Evolutionary conservation across 2,888 invertebrate species (phyloP).

Genomic region (Pristionchus exspectatus): DNA sequence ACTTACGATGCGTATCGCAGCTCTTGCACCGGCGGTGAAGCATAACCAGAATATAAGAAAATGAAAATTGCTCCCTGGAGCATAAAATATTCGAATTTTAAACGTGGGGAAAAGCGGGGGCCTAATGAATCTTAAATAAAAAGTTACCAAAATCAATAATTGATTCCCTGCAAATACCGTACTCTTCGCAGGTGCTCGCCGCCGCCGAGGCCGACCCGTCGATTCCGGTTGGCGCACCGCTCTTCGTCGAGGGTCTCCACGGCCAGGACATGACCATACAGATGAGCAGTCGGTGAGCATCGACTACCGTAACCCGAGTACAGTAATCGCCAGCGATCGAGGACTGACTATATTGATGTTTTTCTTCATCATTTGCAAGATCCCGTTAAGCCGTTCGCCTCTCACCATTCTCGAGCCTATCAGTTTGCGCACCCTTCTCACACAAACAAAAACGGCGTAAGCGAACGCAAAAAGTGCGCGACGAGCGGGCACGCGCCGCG

Average conservation of each 20-base stretch:
- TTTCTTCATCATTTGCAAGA: neutral
- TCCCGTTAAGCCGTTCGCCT: neutral
- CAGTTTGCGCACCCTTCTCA: constrained; percentile 40
- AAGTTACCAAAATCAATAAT: neutral
- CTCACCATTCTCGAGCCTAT: neutral
- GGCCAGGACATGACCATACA: constrained; percentile 62
- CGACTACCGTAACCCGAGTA: neutral
- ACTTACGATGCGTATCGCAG: no score
- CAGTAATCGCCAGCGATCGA: neutral
- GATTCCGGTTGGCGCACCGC: constrained; percentile 75
- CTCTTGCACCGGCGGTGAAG: neutral
- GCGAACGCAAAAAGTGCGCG: constrained; percentile 27
- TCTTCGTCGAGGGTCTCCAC: constrained; percentile 74
- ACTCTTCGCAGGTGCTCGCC: constrained; percentile 62
- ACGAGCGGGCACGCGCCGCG: neutral
- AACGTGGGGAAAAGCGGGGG: neutral
- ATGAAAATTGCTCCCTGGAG: neutral
- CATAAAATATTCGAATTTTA: neutral
- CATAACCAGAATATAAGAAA: neutral
- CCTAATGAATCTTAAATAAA: neutral
- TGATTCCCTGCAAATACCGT: neutral
- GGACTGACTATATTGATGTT: neutral
- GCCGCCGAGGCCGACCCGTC: constrained; percentile 70
- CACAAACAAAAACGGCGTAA: neutral
- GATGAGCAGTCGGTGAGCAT: constrained; percentile 55